These are phyloP conservation scores for Megalops cyprinoides DNA, from an alignment of 2,797 vertebrate genomes.

Conservation along the genomic window DNA sequence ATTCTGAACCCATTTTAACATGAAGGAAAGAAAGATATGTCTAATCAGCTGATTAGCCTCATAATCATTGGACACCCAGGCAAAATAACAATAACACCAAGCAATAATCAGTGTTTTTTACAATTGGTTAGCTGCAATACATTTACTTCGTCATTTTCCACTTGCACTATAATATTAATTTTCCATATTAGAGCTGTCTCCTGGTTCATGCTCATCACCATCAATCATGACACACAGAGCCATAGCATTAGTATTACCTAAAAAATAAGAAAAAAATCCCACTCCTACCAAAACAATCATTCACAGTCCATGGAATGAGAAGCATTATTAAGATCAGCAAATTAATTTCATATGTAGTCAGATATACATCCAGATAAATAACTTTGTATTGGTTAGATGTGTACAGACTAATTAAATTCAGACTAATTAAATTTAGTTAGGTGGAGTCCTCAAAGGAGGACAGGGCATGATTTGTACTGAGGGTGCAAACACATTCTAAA, in stretches of 20 bases:
- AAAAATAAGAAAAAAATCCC: slow-evolving; percentile 32
- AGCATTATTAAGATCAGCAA: slow-evolving; percentile 56
- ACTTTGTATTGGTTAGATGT: too few species aligned
- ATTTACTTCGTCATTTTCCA: neutral
- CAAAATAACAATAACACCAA: neutral
- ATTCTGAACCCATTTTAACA: too few species aligned
- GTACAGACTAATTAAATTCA: neutral
- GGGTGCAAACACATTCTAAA: slow-evolving; percentile 66
- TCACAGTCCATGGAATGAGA: too few species aligned
- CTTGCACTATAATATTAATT: neutral
- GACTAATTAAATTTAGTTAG: neutral
- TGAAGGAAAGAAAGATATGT: too few species aligned
- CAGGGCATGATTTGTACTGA: slow-evolving; percentile 59
- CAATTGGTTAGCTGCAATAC: neutral
- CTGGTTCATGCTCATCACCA: neutral
- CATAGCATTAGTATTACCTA: slow-evolving; percentile 9
- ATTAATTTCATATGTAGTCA: slow-evolving; percentile 72
- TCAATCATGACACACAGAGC: slow-evolving; percentile 20
- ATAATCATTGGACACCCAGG: neutral
- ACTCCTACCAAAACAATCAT: too few species aligned
- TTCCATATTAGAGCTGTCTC: neutral
- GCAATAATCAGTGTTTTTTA: neutral
- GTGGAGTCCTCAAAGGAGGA: too few species aligned
- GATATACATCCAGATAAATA: slow-evolving; percentile 64
- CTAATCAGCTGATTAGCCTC: too few species aligned